A percentile compares a stretch with the other conserved stretches of the same genome.
phyloP scores from a whole-genome alignment of 2,888 invertebrate genomes.

The Galeopsomyia nigrocyanea region DNA sequence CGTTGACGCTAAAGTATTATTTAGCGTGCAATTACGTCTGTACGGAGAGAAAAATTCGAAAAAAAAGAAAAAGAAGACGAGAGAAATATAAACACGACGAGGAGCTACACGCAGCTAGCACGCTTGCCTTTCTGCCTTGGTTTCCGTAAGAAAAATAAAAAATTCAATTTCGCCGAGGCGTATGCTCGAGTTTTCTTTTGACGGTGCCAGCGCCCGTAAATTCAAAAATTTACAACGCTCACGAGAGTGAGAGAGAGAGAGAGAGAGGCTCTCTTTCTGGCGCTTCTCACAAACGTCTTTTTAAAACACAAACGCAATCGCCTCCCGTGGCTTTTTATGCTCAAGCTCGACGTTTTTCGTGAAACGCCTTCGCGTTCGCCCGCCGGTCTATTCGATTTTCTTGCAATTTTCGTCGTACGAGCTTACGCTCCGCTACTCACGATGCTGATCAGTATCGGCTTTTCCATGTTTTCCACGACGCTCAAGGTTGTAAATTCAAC shows the following conservation, averaged over 20 bases:
- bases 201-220: constrained; percentile 16
- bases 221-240: constrained; percentile 31
- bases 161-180: constrained; percentile 30
- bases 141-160: constrained; percentile 23
- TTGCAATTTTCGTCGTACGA: constrained; percentile 10
- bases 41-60: not conserved
- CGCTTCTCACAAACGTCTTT: constrained; percentile 1
- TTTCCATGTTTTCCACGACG: too few relatives aligned
- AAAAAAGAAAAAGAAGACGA: not conserved
- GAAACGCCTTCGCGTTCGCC: not conserved
- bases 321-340: not conserved
- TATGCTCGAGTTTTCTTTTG: constrained; percentile 13
- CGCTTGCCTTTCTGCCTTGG: not conserved
- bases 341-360: not conserved
- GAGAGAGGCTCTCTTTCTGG: not conserved
- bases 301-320: constrained; percentile 29
- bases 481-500: too few relatives aligned
- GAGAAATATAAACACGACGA: not conserved
- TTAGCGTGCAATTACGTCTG: not conserved
- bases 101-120: not conserved
- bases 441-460: too few relatives aligned
- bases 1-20: not conserved
- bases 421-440: not conserved
- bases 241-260: not conserved
- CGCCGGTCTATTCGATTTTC: constrained; percentile 25